Evolutionary conservation across 1,140 invertebrate species (phyloP).

Genomic region (Drosophila sproati): DNA sequence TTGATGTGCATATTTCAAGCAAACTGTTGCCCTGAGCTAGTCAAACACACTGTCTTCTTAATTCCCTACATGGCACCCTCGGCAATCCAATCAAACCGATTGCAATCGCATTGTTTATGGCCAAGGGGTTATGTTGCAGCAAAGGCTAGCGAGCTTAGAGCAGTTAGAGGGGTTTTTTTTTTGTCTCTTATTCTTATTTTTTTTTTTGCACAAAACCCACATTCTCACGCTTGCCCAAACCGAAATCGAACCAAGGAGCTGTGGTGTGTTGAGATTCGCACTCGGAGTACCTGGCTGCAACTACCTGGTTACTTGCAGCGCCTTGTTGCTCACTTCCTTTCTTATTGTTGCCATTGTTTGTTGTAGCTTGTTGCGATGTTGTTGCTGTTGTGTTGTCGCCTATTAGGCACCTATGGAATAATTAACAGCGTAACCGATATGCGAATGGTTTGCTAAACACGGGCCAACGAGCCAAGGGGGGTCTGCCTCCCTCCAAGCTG

Average conservation of each 20-base stretch:
- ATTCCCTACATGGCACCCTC: constrained; percentile 13
- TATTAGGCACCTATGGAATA: constrained; percentile 65
- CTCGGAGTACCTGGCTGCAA: constrained; percentile 8
- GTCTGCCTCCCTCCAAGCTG: constrained; percentile 1
- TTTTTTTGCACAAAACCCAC: constrained; percentile 25
- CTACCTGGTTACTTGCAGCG: constrained; percentile 10
- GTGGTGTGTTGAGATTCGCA: constrained; percentile 53
- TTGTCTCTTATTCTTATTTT: background rate
- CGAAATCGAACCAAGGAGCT: constrained; percentile 38
- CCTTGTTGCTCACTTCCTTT: constrained; percentile 33
- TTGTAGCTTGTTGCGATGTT: constrained; percentile 8
- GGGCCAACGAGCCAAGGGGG: too few relatives aligned
- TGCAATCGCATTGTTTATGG: constrained; percentile 77
- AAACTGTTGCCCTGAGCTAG: background rate
- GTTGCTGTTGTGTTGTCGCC: constrained; percentile 48
- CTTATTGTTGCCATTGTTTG: constrained; percentile 26
- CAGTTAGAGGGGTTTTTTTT: background rate
- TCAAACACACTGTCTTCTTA: background rate
- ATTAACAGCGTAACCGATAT: constrained; percentile 69
- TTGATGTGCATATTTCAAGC: constrained; percentile 37
- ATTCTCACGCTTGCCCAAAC: constrained; percentile 69
- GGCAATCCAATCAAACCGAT: constrained; percentile 63
- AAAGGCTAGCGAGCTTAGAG: background rate
- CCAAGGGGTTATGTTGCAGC: constrained; percentile 18
- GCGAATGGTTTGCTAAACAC: constrained; percentile 12